Evolutionary conservation across 1,140 invertebrate species (phyloP).

Genomic region (Galleria mellonella): DNA sequence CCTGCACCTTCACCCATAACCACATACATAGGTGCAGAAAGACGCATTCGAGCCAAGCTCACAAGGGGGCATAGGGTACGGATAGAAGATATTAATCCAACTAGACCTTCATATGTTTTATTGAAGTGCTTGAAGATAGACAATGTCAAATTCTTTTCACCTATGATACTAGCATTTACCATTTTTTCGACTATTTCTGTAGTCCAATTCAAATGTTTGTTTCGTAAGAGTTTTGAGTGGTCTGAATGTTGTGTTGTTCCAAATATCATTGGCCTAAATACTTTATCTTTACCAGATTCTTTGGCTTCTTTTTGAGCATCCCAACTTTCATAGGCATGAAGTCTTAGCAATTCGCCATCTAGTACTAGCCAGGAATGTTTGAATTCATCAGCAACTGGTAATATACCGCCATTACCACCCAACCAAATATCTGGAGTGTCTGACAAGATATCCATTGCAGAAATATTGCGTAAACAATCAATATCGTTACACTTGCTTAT

Average conservation of each 20-base stretch:
- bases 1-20: constrained; percentile 69
- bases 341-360: constrained; percentile 80
- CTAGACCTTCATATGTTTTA: constrained; percentile 78
- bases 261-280: constrained; percentile 77
- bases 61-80: constrained; percentile 86
- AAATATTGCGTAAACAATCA: constrained; percentile 77
- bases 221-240: constrained; percentile 74
- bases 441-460: constrained; percentile 78
- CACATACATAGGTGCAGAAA: constrained; percentile 82
- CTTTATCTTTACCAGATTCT: constrained; percentile 45
- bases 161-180: constrained; percentile 79
- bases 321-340: constrained; percentile 79
- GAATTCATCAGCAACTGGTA: constrained; percentile 76
- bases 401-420: constrained; percentile 66
- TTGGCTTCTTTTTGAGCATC: constrained; percentile 59
- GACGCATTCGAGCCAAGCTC: constrained; percentile 75
- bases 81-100: constrained; percentile 85
- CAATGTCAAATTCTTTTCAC: constrained; percentile 75
- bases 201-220: constrained; percentile 77
- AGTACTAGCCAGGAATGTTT: constrained; percentile 84
- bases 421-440: constrained; percentile 82
- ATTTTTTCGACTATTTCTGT: constrained; percentile 77
- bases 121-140: constrained; percentile 80
- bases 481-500: constrained; percentile 71
- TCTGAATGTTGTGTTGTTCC: constrained; percentile 83